phyloP scores from a whole-genome alignment of 2,113 vertebrate species.

The Lucifuga dentata region DNA sequence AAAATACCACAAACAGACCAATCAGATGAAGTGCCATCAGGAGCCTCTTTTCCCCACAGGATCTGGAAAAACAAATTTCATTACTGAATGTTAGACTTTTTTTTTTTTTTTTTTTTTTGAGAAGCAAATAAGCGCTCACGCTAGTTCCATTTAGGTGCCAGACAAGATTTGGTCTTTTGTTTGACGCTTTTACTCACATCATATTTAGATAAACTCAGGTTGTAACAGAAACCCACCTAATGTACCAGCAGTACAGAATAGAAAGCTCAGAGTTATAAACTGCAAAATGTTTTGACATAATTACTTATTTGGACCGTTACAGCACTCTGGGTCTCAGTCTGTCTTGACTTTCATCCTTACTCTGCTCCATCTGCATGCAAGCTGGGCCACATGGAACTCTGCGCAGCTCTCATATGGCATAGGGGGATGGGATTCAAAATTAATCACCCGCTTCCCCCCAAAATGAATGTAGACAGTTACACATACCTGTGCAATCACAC shows the following conservation, averaged over 20 bases:
- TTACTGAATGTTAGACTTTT: no score
- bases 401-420: constrained; percentile 43
- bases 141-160: no score
- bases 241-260: no score
- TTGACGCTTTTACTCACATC: no score
- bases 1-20: constrained; percentile 49
- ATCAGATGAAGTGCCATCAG: constrained; percentile 47
- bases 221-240: no score
- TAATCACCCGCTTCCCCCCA: constrained; percentile 27
- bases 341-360: constrained; percentile 3
- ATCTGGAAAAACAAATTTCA: constrained; percentile 61
- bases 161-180: no score
- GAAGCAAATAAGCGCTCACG: background rate
- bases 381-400: constrained; percentile 59
- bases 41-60: constrained; percentile 57
- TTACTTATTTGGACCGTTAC: constrained; percentile 11
- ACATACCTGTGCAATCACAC: constrained; percentile 18
- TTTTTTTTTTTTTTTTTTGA: constrained; percentile 31
- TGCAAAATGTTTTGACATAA: no score
- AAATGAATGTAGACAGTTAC: constrained; percentile 23
- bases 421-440: constrained; percentile 28
- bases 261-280: no score
- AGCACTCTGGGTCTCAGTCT: background rate
- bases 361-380: constrained; percentile 69
- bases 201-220: no score